Conservation (phyloP, 2,113 vertebrate species). For the Cercopithecus mona region DNA sequence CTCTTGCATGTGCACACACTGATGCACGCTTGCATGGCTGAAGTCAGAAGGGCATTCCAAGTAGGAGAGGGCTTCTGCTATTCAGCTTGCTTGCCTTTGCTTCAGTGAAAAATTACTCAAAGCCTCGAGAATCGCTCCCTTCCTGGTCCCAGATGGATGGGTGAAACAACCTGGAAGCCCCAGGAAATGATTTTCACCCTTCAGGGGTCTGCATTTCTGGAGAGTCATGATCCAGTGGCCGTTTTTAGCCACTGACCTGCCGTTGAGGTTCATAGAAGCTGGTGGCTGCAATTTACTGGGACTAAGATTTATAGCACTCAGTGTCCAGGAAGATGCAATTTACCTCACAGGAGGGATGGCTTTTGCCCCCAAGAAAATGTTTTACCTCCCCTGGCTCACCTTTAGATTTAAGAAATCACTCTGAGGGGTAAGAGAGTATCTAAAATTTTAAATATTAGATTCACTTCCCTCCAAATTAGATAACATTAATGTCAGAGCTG, state of each 20-base stretch:
- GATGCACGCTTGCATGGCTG: not conserved
- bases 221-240: slow-evolving; percentile 32
- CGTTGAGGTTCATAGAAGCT: not conserved
- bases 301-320: slow-evolving; percentile 51
- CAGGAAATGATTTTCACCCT: slow-evolving; percentile 45
- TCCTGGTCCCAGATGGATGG: not conserved
- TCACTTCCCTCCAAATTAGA: slow-evolving; percentile 51
- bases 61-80: not conserved
- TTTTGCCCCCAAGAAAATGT: slow-evolving; percentile 61
- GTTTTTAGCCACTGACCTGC: slow-evolving; percentile 52
- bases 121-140: not conserved
- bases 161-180: not conserved
- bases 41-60: not conserved
- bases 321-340: slow-evolving; percentile 66
- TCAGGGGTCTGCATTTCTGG: slow-evolving; percentile 36
- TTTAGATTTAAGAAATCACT: slow-evolving; percentile 51
- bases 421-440: slow-evolving; percentile 23
- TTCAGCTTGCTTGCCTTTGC: slow-evolving; percentile 1
- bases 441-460: slow-evolving; percentile 70
- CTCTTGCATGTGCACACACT: not conserved
- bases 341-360: slow-evolving; percentile 49
- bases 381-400: slow-evolving; percentile 48
- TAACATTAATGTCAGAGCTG: slow-evolving; percentile 37
- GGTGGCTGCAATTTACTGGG: slow-evolving; percentile 59
- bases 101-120: slow-evolving; percentile 38